Percentiles rank a stretch among this genome's conserved stretches.
These are phyloP conservation scores for Meandrusa payeni DNA, from an alignment of 2,888 invertebrate genomes.

Conservation along the genomic window DNA sequence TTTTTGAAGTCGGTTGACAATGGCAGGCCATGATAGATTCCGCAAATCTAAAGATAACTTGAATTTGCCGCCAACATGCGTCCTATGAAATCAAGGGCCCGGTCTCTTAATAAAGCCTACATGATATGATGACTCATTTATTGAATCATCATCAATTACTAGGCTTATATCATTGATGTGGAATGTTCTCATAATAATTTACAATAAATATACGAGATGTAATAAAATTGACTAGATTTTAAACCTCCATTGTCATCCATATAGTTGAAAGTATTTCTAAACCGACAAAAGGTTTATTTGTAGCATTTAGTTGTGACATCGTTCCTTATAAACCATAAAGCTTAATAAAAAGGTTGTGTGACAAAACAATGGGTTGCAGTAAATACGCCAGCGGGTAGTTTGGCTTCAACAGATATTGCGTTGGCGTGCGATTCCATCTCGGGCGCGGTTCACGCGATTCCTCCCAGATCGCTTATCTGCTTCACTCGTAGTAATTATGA, in stretches of 20 bases:
- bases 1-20: too few relatives aligned
- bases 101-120: too few relatives aligned
- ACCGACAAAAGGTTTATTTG: constrained; percentile 9
- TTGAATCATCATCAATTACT: neutral
- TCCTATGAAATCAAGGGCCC: too few relatives aligned
- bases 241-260: too few relatives aligned
- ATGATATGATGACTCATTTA: neutral
- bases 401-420: constrained; percentile 30
- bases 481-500: constrained; percentile 38
- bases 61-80: too few relatives aligned
- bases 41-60: too few relatives aligned
- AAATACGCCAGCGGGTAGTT: neutral
- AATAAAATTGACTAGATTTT: too few relatives aligned
- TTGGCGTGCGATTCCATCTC: constrained; percentile 49
- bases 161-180: constrained; percentile 1
- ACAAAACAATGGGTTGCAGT: constrained; percentile 9
- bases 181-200: neutral
- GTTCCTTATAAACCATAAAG: constrained; percentile 1
- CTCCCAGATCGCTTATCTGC: constrained; percentile 43
- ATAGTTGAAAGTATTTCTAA: too few relatives aligned
- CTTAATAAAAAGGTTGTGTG: constrained; percentile 23
- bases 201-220: too few relatives aligned
- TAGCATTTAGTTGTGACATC: constrained; percentile 1
- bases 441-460: constrained; percentile 37
- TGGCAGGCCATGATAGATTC: too few relatives aligned